phyloP scores from a whole-genome alignment of 2,888 invertebrate genomes.

The Pammene fasciana region DNA sequence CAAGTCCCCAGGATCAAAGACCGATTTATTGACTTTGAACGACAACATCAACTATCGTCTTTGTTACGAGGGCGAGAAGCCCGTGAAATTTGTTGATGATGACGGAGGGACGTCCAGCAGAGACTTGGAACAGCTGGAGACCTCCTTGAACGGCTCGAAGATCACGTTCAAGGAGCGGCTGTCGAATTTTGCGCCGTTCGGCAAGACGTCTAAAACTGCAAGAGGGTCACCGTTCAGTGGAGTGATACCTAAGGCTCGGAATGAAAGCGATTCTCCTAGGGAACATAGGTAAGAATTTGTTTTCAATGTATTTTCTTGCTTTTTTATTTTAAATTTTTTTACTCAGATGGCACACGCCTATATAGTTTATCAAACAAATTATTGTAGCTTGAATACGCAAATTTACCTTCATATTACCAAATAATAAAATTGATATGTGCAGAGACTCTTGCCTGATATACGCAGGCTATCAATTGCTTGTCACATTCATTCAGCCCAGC shows the following conservation, averaged over 20 bases:
- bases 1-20: slow-evolving; percentile 78
- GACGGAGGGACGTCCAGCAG: slow-evolving; percentile 68
- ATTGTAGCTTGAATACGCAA: no score
- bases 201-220: slow-evolving; percentile 60
- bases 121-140: slow-evolving; percentile 67
- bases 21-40: slow-evolving; percentile 81
- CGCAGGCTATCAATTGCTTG: background rate
- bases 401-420: no score
- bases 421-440: no score
- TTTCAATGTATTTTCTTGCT: slow-evolving; percentile 28
- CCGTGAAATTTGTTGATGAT: slow-evolving; percentile 58
- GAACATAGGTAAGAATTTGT: slow-evolving; percentile 66
- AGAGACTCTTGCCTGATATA: no score
- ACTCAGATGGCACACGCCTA: no score
- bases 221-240: slow-evolving; percentile 68
- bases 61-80: slow-evolving; percentile 72
- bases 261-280: slow-evolving; percentile 63
- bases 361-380: no score
- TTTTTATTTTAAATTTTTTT: slow-evolving; percentile 22
- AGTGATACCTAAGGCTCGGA: slow-evolving; percentile 66
- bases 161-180: slow-evolving; percentile 64
- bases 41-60: slow-evolving; percentile 81
- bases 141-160: slow-evolving; percentile 70
- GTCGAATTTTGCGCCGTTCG: slow-evolving; percentile 72
- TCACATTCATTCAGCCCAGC: no score